Percentiles rank a stretch among this genome's conserved stretches.
Conservation (phyloP, 2,113 vertebrate genomes). For the Dipodomys stephensi region DNA sequence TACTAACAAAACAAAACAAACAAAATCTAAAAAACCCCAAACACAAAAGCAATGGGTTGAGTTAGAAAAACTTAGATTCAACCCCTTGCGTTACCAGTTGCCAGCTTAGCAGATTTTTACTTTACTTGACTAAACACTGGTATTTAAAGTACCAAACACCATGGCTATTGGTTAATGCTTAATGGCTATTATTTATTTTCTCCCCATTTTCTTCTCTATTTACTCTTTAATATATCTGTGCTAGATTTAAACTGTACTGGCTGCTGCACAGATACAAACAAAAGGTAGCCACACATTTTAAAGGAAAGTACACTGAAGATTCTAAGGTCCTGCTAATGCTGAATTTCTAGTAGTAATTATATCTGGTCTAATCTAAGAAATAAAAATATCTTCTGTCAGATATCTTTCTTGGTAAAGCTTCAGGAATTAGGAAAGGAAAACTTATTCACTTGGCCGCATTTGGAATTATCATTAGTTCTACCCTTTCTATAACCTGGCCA, state of each 20-base stretch:
- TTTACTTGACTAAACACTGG: background rate
- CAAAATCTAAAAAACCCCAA: too few species aligned
- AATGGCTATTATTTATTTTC: background rate
- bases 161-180: background rate
- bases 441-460: background rate
- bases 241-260: too few species aligned
- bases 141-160: background rate
- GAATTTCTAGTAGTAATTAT: too few species aligned
- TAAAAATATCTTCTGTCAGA: too few species aligned
- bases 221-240: background rate
- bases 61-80: background rate
- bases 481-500: background rate
- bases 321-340: too few species aligned
- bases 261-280: too few species aligned
- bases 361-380: too few species aligned
- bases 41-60: background rate
- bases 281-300: too few species aligned
- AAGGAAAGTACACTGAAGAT: too few species aligned
- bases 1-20: too few species aligned
- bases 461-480: background rate
- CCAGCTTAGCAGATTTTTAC: background rate
- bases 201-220: background rate
- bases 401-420: background rate
- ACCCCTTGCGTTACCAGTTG: background rate
- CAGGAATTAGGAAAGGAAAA: background rate